Conservation (phyloP, 2,797 vertebrate species). For the Helicolenus hilgendorfi region DNA sequence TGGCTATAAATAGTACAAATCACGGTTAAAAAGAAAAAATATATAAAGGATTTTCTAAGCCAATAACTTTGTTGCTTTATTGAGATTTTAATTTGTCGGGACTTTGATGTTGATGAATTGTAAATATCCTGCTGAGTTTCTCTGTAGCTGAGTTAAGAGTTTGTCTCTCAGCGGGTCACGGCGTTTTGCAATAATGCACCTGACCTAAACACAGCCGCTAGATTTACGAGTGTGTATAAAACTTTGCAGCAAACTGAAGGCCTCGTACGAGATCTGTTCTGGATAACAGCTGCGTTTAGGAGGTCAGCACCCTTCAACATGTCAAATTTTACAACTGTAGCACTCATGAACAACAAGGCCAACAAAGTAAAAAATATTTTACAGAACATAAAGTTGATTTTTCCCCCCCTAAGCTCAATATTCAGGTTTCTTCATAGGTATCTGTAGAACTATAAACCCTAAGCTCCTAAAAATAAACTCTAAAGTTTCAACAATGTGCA, state of each 20-base stretch:
- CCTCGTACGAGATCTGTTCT: conserved; percentile 34
- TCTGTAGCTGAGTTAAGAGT: conserved; percentile 1
- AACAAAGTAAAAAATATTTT: conserved; percentile 46
- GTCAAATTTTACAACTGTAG: conserved; percentile 52
- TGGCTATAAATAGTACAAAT: conserved; percentile 69
- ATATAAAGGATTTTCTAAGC: background rate
- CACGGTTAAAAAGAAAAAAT: conserved; percentile 8
- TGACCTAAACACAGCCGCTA: conserved; percentile 27
- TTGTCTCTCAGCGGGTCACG: background rate
- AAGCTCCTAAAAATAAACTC: background rate
- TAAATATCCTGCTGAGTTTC: background rate
- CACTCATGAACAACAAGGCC: conserved; percentile 19
- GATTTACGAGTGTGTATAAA: conserved; percentile 71
- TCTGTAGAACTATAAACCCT: background rate
- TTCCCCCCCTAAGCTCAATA: background rate
- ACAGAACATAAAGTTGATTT: conserved; percentile 25
- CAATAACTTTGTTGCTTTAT: conserved; percentile 28
- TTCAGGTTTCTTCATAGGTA: conserved; percentile 3
- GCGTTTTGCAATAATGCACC: conserved; percentile 31
- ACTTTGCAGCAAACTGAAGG: conserved; percentile 31
- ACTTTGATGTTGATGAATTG: conserved; percentile 29
- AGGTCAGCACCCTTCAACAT: conserved; percentile 49
- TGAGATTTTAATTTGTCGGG: conserved; percentile 37
- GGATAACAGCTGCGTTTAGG: conserved; percentile 55
- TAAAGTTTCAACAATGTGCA: background rate